phyloP scores from a whole-genome alignment of 2,113 vertebrate species.

The Coptodon bakossiorum region DNA sequence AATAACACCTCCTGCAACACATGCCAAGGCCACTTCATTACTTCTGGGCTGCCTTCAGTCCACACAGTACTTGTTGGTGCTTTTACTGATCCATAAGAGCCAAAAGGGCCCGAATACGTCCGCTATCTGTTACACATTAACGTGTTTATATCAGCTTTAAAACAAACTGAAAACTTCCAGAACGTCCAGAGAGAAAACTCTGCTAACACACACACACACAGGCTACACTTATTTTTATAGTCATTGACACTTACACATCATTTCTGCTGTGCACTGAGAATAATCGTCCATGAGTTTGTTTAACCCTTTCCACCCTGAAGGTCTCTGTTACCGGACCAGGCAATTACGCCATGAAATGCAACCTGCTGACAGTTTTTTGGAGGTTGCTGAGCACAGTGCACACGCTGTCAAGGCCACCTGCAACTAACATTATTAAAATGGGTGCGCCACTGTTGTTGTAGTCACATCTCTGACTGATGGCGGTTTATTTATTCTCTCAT shows the following conservation, averaged over 20 bases:
- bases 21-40: background rate
- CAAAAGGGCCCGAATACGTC: background rate
- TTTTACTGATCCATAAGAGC: background rate
- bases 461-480: background rate
- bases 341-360: background rate
- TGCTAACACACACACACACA: background rate
- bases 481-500: background rate
- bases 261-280: background rate
- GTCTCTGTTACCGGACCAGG: background rate
- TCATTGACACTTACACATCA: background rate
- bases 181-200: background rate
- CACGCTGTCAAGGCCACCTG: rapidly evolving
- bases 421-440: background rate
- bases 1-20: background rate
- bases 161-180: background rate
- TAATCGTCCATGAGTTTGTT: background rate
- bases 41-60: background rate
- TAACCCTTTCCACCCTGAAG: background rate
- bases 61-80: background rate
- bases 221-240: background rate
- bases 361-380: background rate
- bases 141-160: background rate
- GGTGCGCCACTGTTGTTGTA: rapidly evolving
- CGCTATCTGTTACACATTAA: background rate
- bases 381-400: background rate